phyloP scores from a whole-genome alignment of 2,888 invertebrate genomes.

The Orchesella flavescens region DNA sequence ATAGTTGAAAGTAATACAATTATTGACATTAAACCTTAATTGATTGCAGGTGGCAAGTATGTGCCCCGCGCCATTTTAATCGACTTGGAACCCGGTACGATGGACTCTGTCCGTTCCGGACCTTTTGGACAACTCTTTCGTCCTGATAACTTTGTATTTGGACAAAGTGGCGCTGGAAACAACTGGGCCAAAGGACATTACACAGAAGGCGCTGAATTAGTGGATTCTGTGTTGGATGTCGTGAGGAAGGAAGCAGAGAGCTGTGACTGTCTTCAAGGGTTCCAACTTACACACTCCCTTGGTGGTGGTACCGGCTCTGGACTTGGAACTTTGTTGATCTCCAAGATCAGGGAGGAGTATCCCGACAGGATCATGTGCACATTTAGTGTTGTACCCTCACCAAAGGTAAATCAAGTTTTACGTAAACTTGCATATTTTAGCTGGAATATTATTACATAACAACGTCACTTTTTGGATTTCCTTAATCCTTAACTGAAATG shows the following conservation, averaged over 20 bases:
- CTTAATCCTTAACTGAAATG: too few species aligned
- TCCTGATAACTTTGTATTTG: slow-evolving; percentile 82
- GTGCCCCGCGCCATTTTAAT: slow-evolving; percentile 94
- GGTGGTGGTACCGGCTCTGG: slow-evolving; percentile 98
- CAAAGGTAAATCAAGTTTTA: slow-evolving; percentile 72
- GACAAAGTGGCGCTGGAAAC: slow-evolving; percentile 77
- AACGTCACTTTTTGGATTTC: too few species aligned
- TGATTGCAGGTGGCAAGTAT: slow-evolving; percentile 85
- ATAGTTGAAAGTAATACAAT: too few species aligned
- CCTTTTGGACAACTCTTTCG: slow-evolving; percentile 85
- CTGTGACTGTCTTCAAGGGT: slow-evolving; percentile 93
- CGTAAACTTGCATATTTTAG: too few species aligned
- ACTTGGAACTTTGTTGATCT: slow-evolving; percentile 95
- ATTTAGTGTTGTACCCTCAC: slow-evolving; percentile 89
- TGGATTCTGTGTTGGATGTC: slow-evolving; percentile 86
- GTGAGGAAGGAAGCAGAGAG: slow-evolving; percentile 90
- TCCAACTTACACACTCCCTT: slow-evolving; percentile 95
- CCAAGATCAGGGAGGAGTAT: slow-evolving; percentile 97
- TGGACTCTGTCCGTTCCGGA: slow-evolving; percentile 96
- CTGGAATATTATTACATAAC: too few species aligned
- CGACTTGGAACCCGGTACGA: slow-evolving; percentile 96
- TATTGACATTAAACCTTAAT: too few species aligned
- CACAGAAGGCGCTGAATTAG: slow-evolving; percentile 78
- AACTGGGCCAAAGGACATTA: slow-evolving; percentile 79
- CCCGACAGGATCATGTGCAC: slow-evolving; percentile 99